Evolutionary conservation across 2,888 invertebrate genomes (phyloP).

Genomic region (Mechanitis mazaeus): DNA sequence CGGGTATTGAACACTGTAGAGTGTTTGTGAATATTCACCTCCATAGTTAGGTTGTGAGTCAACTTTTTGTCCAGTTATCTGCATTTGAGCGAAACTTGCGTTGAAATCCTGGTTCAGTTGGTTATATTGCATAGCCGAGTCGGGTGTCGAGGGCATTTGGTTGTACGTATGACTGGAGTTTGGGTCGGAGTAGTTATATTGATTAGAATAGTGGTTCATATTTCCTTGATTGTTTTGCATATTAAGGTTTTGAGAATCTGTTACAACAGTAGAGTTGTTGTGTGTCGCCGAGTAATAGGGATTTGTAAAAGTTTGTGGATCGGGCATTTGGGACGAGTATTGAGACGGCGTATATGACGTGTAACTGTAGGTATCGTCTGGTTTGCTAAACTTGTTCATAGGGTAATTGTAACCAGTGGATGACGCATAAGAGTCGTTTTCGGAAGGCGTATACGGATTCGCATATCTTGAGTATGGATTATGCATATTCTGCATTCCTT

Average conservation of each 20-base stretch:
- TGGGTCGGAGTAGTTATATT: conserved; percentile 36
- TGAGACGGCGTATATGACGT: conserved; percentile 60
- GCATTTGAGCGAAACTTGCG: conserved; percentile 60
- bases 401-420: conserved; percentile 48
- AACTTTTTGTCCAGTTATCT: conserved; percentile 46
- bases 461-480: conserved; percentile 52
- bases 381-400: conserved; percentile 46
- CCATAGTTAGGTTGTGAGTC: conserved; percentile 38
- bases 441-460: conserved; percentile 43
- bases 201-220: conserved; percentile 30
- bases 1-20: conserved; percentile 58
- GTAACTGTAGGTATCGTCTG: conserved; percentile 52
- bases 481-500: conserved; percentile 39
- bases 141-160: conserved; percentile 42
- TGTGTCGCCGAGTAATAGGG: conserved; percentile 59
- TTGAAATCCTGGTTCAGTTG: conserved; percentile 45
- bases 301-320: conserved; percentile 54
- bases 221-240: conserved; percentile 37
- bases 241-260: conserved; percentile 49
- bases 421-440: conserved; percentile 43
- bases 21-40: conserved; percentile 58
- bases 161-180: conserved; percentile 30
- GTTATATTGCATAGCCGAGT: conserved; percentile 37
- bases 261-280: conserved; percentile 46
- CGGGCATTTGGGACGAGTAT: conserved; percentile 45